phyloP scores from a whole-genome alignment of 2,797 vertebrate genomes.

The Gallinago nigripennis region DNA sequence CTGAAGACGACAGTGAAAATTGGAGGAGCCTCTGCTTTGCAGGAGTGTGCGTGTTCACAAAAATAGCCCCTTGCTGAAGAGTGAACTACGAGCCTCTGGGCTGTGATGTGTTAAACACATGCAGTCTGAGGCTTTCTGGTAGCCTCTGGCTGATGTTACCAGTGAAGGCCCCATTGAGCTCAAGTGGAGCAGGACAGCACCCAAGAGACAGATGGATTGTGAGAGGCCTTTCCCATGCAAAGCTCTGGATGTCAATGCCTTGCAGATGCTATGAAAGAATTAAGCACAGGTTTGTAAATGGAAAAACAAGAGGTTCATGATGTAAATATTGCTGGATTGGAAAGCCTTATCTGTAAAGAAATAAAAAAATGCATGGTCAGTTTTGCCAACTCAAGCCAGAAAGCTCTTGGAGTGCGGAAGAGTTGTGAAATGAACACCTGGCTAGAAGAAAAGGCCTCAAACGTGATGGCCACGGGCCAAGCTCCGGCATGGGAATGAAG shows the following conservation, averaged over 20 bases:
- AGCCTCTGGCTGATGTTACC: neutral
- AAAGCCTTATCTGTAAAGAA: constrained; percentile 1
- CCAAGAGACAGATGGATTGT: neutral
- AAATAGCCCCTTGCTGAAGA: neutral
- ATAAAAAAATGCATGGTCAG: neutral
- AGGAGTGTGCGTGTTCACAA: neutral
- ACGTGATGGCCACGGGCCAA: neutral
- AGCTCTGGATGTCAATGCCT: neutral
- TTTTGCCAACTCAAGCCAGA: neutral
- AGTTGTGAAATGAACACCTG: constrained; percentile 33
- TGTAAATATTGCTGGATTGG: neutral
- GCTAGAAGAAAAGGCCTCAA: neutral
- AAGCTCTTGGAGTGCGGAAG: neutral
- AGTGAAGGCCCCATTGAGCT: neutral
- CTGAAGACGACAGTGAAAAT: neutral
- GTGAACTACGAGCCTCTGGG: neutral
- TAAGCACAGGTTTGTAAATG: neutral
- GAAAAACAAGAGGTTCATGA: neutral
- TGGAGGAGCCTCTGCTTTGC: neutral
- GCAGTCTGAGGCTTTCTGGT: neutral
- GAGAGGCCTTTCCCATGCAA: neutral
- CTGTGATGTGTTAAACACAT: neutral
- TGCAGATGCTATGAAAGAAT: constrained; percentile 19
- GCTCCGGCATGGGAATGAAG: neutral
- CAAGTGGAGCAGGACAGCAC: neutral